Base-by-base conservation (phyloP, 2,797 vertebrate genomes). In the Gymnoscopelus braueri region DNA sequence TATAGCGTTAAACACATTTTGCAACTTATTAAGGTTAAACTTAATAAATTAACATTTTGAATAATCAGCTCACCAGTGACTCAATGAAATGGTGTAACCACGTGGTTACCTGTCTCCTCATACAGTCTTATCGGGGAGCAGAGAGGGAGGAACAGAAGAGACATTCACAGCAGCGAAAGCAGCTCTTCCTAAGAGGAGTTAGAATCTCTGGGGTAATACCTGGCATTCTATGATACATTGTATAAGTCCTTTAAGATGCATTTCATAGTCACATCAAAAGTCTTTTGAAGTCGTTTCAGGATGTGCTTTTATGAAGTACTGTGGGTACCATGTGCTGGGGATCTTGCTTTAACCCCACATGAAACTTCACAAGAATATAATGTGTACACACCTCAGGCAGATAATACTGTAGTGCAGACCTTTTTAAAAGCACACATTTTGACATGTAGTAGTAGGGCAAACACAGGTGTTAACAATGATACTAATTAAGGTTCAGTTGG, bases 181-280 rank as follows among this genome's bases (percentile, higher is more conserved):
- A 67, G 63, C 83, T 84, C 84, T 79, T 75, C 81, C 82, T 85
- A 89, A 84, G 78, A 85, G 68, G 79, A 88, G 78, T 87, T 84
- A 78, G 83, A 88, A 85, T 87, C 84, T 88, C 84, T 49, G 69
- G 82, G 82, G 83, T 81, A 84, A 84, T 84, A 91, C 88, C 84
- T 88, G 82, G 69, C 79, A 83, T 89, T 86, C 85, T 75, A 80
- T 85, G 80, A 87, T 84, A 87, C 74, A 88, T 84, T 81, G 78
- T 78, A 79, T 24, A 15, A 70, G 64, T 79, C 55, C 44, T 83
- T 69, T 60, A 72, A 84, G 55, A 87, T 60, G 84, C 78, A 76
- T 67, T 69, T 82, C 72, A 73, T 65, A 44, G 32, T 52, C 56
- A 24, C 52, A 67, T 67, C 63, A 72, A 75, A 84, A 72, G 72